These are phyloP conservation scores for Drosophila mercatorum DNA, from an alignment of 2,888 invertebrate genomes.

Conservation along the genomic window DNA sequence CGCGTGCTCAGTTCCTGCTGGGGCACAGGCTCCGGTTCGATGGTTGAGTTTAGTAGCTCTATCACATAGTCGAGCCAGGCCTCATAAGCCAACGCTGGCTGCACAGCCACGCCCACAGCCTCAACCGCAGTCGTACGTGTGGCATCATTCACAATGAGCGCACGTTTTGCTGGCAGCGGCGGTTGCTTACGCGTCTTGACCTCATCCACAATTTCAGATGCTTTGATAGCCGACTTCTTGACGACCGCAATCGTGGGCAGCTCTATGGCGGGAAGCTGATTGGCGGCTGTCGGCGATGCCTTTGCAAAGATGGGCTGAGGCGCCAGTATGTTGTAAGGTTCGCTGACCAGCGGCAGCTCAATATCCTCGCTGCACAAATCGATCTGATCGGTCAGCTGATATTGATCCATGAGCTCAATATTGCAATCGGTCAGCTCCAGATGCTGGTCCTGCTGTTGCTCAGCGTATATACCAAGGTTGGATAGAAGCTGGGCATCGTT, in stretches of 20 bases:
- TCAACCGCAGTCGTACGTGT: conserved; percentile 3
- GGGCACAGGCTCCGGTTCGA: conserved; percentile 84
- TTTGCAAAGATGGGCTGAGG: conserved; percentile 51
- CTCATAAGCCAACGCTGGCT: conserved; percentile 85
- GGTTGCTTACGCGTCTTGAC: conserved; percentile 71
- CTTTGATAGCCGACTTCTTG: conserved; percentile 68
- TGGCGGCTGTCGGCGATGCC: conserved; percentile 32
- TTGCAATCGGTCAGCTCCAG: conserved; percentile 82
- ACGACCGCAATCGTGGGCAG: conserved; percentile 73
- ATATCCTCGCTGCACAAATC: conserved; percentile 81
- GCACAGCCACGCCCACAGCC: conserved; percentile 30
- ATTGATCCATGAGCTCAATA: conserved; percentile 84
- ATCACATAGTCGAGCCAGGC: conserved; percentile 91
- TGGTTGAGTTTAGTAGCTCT: conserved; percentile 90
- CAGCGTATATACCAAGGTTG: conserved; percentile 65
- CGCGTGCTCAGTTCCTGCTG: conserved; percentile 22
- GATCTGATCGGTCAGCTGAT: conserved; percentile 82
- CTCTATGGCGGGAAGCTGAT: conserved; percentile 65
- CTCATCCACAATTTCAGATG: conserved; percentile 61
- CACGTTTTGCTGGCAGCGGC: conserved; percentile 69
- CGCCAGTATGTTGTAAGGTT: conserved; percentile 70
- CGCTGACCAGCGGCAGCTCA: conserved; percentile 65
- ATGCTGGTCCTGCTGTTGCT: conserved; percentile 63
- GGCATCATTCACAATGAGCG: conserved; percentile 66
- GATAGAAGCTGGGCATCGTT: conserved; percentile 79